Evolutionary conservation across 1,140 invertebrate species (phyloP).

Genomic region (Drosophila leontia): DNA sequence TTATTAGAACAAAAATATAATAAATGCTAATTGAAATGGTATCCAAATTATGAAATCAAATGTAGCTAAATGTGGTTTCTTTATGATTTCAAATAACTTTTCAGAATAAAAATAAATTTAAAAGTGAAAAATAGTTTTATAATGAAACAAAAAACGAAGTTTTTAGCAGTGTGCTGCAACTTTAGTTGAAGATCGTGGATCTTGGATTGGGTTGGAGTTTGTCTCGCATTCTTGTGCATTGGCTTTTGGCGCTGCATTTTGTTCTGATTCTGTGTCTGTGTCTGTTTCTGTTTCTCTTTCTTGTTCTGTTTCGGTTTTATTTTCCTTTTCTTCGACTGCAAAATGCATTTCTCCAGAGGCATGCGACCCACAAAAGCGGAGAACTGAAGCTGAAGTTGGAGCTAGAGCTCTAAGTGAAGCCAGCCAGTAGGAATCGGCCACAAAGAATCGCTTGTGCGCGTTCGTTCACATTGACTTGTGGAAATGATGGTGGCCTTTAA

Average conservation of each 20-base stretch:
- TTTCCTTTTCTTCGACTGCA: slow-evolving; percentile 31
- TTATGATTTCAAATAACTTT: no score
- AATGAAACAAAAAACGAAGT: background rate
- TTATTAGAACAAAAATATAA: no score
- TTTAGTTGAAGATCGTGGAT: slow-evolving; percentile 23
- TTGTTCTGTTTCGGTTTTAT: slow-evolving; percentile 13
- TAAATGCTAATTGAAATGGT: no score
- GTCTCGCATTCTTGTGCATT: slow-evolving; percentile 78
- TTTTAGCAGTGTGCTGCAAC: slow-evolving; percentile 19
- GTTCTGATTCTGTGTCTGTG: slow-evolving; percentile 67
- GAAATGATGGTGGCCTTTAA: slow-evolving; percentile 49
- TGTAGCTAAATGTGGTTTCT: background rate
- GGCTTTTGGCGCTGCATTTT: slow-evolving; percentile 65
- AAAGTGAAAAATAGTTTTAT: no score
- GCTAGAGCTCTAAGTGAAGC: slow-evolving; percentile 17
- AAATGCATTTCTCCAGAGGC: slow-evolving; percentile 73
- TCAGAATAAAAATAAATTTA: no score
- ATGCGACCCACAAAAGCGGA: slow-evolving; percentile 75
- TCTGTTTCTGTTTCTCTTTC: slow-evolving; percentile 17
- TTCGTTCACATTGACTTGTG: slow-evolving; percentile 72
- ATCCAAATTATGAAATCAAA: no score
- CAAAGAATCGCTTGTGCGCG: slow-evolving; percentile 63
- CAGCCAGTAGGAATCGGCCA: slow-evolving; percentile 21
- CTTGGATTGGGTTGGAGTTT: slow-evolving; percentile 37
- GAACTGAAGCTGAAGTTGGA: slow-evolving; percentile 26